phyloP scores from a whole-genome alignment of 2,888 invertebrate species.

The Elysia crispata region DNA sequence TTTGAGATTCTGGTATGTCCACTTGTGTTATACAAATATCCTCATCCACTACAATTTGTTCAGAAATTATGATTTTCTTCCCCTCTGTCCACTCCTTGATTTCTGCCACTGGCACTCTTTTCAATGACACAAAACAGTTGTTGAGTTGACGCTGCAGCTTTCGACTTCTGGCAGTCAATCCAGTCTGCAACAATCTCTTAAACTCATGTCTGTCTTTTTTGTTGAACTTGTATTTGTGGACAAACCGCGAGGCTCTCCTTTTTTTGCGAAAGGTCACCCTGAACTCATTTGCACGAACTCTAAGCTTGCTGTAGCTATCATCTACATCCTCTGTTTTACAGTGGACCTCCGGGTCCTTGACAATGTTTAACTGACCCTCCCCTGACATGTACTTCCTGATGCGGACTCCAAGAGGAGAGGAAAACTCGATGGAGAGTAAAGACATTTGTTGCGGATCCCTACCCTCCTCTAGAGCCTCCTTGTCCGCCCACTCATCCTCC shows the following conservation, averaged over 20 bases:
- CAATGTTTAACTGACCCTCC: conserved; percentile 56
- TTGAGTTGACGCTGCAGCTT: conserved; percentile 49
- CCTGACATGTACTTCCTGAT: conserved; percentile 61
- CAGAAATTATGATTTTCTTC: conserved; percentile 53
- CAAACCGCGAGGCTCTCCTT: conserved; percentile 55
- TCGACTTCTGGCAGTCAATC: conserved; percentile 56
- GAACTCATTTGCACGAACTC: conserved; percentile 57
- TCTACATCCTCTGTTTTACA: conserved; percentile 59
- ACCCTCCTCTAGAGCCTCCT: conserved; percentile 47
- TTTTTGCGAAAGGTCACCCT: conserved; percentile 61
- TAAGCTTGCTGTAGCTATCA: conserved; percentile 53
- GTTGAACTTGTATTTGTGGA: conserved; percentile 64
- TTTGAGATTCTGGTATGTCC: conserved; percentile 50
- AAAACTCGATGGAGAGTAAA: conserved; percentile 55
- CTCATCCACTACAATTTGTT: conserved; percentile 51
- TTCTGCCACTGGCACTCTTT: conserved; percentile 52
- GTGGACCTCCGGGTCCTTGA: conserved; percentile 54
- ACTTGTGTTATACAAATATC: conserved; percentile 54
- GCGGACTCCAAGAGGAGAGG: conserved; percentile 63
- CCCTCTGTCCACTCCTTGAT: conserved; percentile 59
- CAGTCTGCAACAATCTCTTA: conserved; percentile 52
- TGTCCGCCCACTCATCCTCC: conserved; percentile 51
- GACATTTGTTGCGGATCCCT: conserved; percentile 49
- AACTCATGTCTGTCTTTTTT: conserved; percentile 56
- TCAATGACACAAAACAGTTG: conserved; percentile 54